Base-by-base conservation (phyloP, 2,113 vertebrate genomes). In the Paradoxurus hermaphroditus region DNA sequence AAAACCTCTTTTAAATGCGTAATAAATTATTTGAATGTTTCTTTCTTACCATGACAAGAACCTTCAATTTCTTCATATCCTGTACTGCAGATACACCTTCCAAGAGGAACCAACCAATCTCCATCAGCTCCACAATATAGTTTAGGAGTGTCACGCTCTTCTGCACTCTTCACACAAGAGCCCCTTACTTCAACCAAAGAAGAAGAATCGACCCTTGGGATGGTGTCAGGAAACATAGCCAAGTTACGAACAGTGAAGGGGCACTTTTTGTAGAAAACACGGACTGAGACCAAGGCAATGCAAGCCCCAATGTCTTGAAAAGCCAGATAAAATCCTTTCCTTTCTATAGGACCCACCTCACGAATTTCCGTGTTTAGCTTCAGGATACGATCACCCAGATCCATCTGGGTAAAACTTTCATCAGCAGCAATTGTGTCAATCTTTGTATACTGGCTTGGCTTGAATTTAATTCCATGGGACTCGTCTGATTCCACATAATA, bases 331-430 rank as follows among this genome's bases (percentile, higher is more conserved):
- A 99, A 99, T 89, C 99, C 99, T 95, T 99, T 99, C 97, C 97
- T 99, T 97, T 98, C 99, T 98, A 99, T 98, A 5, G 99, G 99
- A 79, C 99, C 99, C 88, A 99, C 99, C 73, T 99, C 99, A 4
- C 99, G 99, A 68, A 99, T 99, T 97, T 99, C 99, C 0, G 99
- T 99, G 98, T 99, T 99, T 62, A 99, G 99, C 97, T 99, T 99
- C 93, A 99, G 99, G 97, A 99, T 99, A 53, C 99, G 99, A 97
- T 99, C 99, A 2, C 99, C 99, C 46, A 99, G 98, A 97, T 99
- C 99, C 99, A 99, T 99, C 97, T 99, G 99, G 36, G 99, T 99
- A 94, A 99, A 99, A 98, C 99, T 99, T 98, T 99, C 99, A 51
- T 99, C 99, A 1, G 99, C 99, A 4, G 99, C 99, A 91, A 99